Evolutionary conservation across 1,140 invertebrate species (phyloP).

Genomic region (Neotoxoptera formosana): DNA sequence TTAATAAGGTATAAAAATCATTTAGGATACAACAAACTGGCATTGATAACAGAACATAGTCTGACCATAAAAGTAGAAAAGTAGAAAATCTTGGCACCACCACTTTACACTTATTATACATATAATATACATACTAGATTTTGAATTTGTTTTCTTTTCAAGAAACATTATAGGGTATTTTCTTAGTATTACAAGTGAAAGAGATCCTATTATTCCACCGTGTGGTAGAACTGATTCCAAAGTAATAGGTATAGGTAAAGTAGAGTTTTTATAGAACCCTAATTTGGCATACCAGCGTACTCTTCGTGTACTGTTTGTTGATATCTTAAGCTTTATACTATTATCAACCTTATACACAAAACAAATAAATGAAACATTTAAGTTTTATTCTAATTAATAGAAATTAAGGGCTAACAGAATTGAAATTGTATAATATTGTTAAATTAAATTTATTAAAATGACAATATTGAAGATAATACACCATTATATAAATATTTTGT

Average conservation of each 20-base stretch:
- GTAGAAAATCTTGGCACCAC: background rate
- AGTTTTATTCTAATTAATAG: background rate
- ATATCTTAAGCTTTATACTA: slow-evolving; percentile 44
- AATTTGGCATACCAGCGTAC: slow-evolving; percentile 39
- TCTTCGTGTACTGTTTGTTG: slow-evolving; percentile 51
- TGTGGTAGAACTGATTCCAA: slow-evolving; percentile 48
- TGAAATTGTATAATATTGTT: background rate
- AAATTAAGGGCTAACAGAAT: background rate
- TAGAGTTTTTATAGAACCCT: slow-evolving; percentile 37
- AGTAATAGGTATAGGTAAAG: slow-evolving; percentile 44
- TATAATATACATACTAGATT: slow-evolving; percentile 35
- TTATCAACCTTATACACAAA: slow-evolving; percentile 24
- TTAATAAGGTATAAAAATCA: background rate
- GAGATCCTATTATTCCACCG: slow-evolving; percentile 47
- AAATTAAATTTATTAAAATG: background rate
- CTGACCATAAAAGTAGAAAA: background rate
- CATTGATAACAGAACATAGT: background rate
- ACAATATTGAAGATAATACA: background rate
- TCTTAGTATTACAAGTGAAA: slow-evolving; percentile 50
- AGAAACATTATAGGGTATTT: slow-evolving; percentile 45
- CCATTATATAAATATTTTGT: background rate
- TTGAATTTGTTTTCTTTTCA: slow-evolving; percentile 45
- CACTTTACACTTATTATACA: background rate
- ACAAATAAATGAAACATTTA: background rate
- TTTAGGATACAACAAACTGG: background rate